Conservation (phyloP, 2,113 vertebrate species). For the Boleophthalmus pectinirostris region DNA sequence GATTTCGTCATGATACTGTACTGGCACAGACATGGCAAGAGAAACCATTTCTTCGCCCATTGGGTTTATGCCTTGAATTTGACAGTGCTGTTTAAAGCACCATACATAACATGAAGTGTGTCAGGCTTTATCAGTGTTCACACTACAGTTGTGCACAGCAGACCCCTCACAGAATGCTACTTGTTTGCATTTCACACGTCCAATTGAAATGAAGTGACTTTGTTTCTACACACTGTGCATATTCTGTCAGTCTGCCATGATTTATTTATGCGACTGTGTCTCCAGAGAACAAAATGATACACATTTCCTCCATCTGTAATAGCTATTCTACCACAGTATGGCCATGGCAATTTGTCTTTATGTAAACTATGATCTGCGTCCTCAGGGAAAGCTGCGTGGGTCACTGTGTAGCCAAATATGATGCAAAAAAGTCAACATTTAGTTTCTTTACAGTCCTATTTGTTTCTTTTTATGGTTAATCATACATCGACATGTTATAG, state of each 20-base stretch:
- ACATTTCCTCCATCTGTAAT: conserved; percentile 69
- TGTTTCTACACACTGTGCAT: conserved; percentile 24
- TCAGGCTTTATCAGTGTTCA: conserved; percentile 11
- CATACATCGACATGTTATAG: conserved; percentile 31
- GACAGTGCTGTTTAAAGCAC: not conserved
- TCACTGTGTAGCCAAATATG: conserved; percentile 57
- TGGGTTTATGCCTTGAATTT: not conserved
- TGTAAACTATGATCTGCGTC: conserved; percentile 70
- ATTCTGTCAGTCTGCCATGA: conserved; percentile 61
- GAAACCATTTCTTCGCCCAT: not conserved
- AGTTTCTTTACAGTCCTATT: conserved; percentile 60
- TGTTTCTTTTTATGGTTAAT: conserved; percentile 55
- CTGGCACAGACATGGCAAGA: not conserved
- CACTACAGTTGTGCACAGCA: conserved; percentile 7
- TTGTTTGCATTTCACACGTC: conserved; percentile 39
- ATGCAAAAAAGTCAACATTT: conserved; percentile 55
- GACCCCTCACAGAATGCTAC: conserved; percentile 3
- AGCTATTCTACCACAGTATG: conserved; percentile 71
- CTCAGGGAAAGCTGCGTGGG: conserved; percentile 49
- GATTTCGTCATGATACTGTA: not conserved
- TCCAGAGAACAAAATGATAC: conserved; percentile 69
- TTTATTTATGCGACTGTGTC: conserved; percentile 71
- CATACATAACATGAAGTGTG: conserved; percentile 9
- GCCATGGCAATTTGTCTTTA: conserved; percentile 74
- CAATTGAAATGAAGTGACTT: conserved; percentile 16